Conservation (phyloP, 2,113 vertebrate species). For the Lepus europaeus region DNA sequence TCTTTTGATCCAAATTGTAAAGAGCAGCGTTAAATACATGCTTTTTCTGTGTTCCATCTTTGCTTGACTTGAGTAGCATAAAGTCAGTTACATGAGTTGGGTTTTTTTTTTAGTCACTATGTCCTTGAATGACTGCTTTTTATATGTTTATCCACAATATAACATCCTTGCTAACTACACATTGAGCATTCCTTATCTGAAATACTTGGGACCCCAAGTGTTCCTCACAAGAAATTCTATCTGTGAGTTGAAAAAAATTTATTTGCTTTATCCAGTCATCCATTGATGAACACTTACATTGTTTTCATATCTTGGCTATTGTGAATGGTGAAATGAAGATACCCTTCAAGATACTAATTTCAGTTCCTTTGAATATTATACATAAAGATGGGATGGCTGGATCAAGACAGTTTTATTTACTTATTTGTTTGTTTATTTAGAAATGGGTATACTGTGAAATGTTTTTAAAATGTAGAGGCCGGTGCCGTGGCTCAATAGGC, state of each 20-base stretch:
- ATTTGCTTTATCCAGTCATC: not conserved
- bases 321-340: not conserved
- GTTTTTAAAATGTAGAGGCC: not conserved
- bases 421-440: not conserved
- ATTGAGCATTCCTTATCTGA: not conserved
- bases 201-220: too few species aligned
- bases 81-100: not conserved
- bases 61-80: not conserved
- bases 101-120: not conserved
- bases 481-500: too few species aligned
- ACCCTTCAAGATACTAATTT: not conserved
- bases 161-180: not conserved
- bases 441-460: not conserved
- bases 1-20: not conserved
- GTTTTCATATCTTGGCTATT: not conserved
- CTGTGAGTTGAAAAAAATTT: too few species aligned
- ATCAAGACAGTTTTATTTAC: not conserved
- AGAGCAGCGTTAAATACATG: not conserved
- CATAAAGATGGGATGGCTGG: not conserved
- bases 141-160: not conserved
- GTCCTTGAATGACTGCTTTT: not conserved
- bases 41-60: not conserved
- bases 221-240: too few species aligned
- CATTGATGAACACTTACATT: not conserved
- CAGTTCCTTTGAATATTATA: not conserved